Evolutionary conservation across 2,888 invertebrate genomes (phyloP).

Genomic region (Chrysina gloriosa): DNA sequence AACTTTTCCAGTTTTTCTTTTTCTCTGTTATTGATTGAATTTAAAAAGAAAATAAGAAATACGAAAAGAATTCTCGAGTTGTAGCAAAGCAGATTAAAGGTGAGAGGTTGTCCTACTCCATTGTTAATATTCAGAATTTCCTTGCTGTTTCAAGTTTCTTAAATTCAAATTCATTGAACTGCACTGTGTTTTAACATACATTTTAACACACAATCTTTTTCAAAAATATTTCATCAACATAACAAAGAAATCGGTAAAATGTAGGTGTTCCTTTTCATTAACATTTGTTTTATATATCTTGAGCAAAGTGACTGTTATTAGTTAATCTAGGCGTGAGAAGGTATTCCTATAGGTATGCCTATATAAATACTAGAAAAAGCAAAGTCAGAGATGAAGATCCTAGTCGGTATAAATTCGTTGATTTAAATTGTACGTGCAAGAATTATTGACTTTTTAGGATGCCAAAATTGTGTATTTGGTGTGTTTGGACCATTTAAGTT

Average conservation of each 20-base stretch:
- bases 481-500: background rate
- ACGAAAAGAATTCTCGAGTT: no score
- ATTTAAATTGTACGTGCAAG: background rate
- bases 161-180: no score
- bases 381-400: background rate
- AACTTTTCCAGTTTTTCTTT: no score
- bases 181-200: no score
- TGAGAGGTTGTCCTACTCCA: no score
- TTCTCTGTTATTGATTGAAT: no score
- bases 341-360: background rate
- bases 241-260: background rate
- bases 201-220: background rate
- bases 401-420: no score
- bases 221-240: background rate
- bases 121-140: no score
- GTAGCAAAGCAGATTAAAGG: no score
- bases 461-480: background rate
- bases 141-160: no score
- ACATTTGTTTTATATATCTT: slow-evolving; percentile 17
- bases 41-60: no score
- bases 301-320: slow-evolving; percentile 38
- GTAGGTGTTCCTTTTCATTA: background rate
- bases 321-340: slow-evolving; percentile 28
- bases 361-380: slow-evolving; percentile 16
- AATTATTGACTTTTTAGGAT: no score